A percentile compares a stretch with the other conserved stretches of the same genome.
Evolutionary conservation across 2,888 invertebrate species (phyloP).

Genomic region (Serrognathus titanus): DNA sequence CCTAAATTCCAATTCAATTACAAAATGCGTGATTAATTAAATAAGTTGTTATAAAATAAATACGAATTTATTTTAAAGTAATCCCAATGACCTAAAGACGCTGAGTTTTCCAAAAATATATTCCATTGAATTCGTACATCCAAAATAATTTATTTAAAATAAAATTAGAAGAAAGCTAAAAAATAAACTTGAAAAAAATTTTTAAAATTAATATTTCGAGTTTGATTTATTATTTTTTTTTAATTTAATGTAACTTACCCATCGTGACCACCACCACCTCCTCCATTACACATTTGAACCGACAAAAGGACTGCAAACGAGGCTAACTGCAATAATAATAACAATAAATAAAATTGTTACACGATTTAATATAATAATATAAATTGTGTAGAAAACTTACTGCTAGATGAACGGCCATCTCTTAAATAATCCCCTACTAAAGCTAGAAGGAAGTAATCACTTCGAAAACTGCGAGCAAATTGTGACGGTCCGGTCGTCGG

Average conservation of each 20-base stretch:
- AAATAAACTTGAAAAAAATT: constrained; percentile 10
- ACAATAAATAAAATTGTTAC: background rate
- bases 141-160: constrained; percentile 13
- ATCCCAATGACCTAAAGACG: no score
- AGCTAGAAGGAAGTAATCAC: constrained; percentile 15
- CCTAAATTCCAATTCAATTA: no score
- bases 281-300: constrained; percentile 6
- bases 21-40: no score
- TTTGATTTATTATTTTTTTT: background rate
- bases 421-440: constrained; percentile 16
- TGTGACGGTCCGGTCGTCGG: constrained; percentile 19
- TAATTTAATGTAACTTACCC: background rate
- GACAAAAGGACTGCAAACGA: constrained; percentile 9
- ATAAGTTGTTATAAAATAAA: no score
- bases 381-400: constrained; percentile 44
- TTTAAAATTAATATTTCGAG: no score
- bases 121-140: no score
- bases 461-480: constrained; percentile 20
- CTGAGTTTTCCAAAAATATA: no score
- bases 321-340: constrained; percentile 10
- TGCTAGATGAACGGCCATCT: constrained; percentile 54
- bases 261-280: constrained; percentile 6
- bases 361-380: background rate
- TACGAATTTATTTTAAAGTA: no score
- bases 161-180: constrained; percentile 24